These are phyloP conservation scores for Mormoops blainvillei DNA, from an alignment of 2,113 vertebrate genomes.

Conservation along the genomic window DNA sequence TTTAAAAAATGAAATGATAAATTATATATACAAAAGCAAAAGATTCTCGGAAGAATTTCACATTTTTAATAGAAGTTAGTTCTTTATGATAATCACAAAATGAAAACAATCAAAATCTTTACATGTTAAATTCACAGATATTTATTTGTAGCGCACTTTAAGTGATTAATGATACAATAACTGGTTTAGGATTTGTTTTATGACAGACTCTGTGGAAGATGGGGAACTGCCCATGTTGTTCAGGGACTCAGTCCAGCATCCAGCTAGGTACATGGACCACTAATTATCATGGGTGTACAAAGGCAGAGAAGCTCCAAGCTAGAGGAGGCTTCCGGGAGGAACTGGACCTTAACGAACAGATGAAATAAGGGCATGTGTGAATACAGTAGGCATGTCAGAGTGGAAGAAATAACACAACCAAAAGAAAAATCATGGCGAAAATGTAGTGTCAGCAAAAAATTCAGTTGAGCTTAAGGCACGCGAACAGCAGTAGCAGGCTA, in stretches of 20 bases:
- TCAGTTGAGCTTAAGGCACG: not conserved
- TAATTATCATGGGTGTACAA: not conserved
- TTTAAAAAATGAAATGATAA: not conserved
- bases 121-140: not conserved
- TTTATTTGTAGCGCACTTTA: not conserved
- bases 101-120: not conserved
- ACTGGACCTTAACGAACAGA: not conserved
- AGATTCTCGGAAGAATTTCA: not conserved
- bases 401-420: not conserved
- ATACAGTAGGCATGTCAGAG: not conserved
- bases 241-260: not conserved
- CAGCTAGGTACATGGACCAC: fast-evolving
- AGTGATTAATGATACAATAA: not conserved
- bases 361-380: not conserved
- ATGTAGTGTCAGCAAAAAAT: not conserved
- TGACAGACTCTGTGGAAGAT: not conserved
- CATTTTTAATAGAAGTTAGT: not conserved
- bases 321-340: not conserved
- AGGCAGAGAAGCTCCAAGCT: not conserved
- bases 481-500: not conserved
- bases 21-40: not conserved
- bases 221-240: fast-evolving
- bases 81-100: not conserved
- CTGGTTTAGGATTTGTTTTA: not conserved
- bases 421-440: not conserved